Percentiles rank a stretch among this genome's conserved stretches.
These are phyloP conservation scores for Vespertilio murinus DNA, from an alignment of 2,797 vertebrate genomes.

Conservation along the genomic window DNA sequence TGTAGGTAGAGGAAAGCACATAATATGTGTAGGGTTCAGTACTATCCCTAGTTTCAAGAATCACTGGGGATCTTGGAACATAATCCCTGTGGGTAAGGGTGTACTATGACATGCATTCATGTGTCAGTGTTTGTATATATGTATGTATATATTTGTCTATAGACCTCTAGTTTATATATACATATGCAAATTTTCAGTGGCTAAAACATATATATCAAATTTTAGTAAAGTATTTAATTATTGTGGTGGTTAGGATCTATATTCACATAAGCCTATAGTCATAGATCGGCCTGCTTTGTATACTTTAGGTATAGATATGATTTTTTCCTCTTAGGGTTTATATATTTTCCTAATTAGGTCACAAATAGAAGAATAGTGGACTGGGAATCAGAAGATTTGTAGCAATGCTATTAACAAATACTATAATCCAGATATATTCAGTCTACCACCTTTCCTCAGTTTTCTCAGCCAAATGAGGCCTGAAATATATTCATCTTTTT, in stretches of 20 bases:
- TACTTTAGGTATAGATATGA: neutral
- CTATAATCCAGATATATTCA: neutral
- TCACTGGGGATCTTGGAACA: neutral
- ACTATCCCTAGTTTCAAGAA: neutral
- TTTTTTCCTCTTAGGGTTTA: neutral
- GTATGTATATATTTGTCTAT: neutral
- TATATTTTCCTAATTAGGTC: neutral
- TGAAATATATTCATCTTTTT: conserved; percentile 25
- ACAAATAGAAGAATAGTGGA: neutral
- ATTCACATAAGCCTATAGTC: neutral
- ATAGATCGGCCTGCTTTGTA: neutral
- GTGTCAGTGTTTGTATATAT: neutral
- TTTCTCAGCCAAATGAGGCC: neutral
- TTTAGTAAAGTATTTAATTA: neutral
- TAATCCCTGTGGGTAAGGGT: neutral
- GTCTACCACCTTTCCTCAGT: neutral
- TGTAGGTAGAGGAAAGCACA: neutral
- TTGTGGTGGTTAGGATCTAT: neutral
- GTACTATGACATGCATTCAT: neutral
- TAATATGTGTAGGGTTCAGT: neutral
- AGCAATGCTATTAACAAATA: neutral
- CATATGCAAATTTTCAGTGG: neutral
- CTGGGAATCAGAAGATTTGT: neutral
- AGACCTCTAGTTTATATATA: neutral
- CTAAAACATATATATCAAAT: neutral